Evolutionary conservation across 2,888 invertebrate genomes (phyloP).

Genomic region (Ellobium chinense): DNA sequence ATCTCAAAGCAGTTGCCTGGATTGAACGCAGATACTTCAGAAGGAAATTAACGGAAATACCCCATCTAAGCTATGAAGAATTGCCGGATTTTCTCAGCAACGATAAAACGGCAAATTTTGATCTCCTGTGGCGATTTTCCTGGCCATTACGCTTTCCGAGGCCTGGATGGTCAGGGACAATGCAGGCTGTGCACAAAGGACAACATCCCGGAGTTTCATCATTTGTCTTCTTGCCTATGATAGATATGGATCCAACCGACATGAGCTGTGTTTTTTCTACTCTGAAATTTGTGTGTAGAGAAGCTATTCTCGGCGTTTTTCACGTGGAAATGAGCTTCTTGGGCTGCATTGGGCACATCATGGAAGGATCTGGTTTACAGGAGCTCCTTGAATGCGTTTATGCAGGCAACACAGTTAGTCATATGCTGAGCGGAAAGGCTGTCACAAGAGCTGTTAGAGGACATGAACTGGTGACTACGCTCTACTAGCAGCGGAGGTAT

Average conservation of each 20-base stretch:
- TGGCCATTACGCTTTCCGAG: constrained; percentile 42
- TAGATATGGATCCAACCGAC: constrained; percentile 55
- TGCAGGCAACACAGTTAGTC: not conserved
- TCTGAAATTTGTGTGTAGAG: constrained; percentile 43
- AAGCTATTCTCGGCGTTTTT: constrained; percentile 20
- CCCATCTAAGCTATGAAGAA: not conserved
- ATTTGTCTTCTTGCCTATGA: constrained; percentile 56
- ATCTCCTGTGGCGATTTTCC: constrained; percentile 18
- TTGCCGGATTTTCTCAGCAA: not conserved
- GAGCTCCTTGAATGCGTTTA: not conserved
- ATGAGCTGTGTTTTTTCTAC: constrained; percentile 52
- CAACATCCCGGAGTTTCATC: constrained; percentile 52
- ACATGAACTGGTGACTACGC: too few species aligned
- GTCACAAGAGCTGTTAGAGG: too few species aligned
- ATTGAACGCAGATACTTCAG: not conserved
- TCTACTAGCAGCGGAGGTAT: too few species aligned
- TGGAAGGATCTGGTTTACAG: not conserved
- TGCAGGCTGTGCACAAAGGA: constrained; percentile 52
- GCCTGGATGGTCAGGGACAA: constrained; percentile 55
- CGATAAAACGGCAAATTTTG: not conserved
- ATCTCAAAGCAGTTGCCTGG: not conserved
- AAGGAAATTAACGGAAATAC: not conserved
- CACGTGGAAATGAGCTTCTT: constrained; percentile 30
- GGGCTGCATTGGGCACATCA: not conserved
- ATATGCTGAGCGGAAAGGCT: too few species aligned